Conservation (phyloP, 2,888 invertebrate species). For the Stramonita haemastoma region DNA sequence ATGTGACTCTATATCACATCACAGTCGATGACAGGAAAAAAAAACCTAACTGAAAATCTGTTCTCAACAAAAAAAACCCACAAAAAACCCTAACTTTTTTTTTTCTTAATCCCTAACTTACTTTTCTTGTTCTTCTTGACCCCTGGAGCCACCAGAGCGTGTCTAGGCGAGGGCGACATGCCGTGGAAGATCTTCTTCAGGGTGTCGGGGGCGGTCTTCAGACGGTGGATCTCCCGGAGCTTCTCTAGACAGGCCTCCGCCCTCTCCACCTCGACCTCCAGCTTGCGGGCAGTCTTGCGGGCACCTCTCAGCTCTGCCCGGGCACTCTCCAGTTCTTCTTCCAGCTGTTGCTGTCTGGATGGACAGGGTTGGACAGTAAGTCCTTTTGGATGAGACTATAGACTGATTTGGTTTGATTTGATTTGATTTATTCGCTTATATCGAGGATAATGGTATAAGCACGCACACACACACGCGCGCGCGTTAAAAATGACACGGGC, state of each 20-base stretch:
- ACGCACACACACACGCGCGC: no score
- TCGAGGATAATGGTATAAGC: no score
- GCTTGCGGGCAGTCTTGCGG: constrained; percentile 49
- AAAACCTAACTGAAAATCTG: no score
- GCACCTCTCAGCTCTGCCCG: constrained; percentile 52
- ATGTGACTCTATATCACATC: no score
- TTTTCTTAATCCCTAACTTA: background rate
- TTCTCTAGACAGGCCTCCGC: constrained; percentile 60
- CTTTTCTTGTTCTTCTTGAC: constrained; percentile 22
- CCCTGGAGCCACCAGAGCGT: background rate
- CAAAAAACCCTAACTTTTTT: no score
- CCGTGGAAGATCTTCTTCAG: constrained; percentile 72
- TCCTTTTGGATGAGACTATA: no score
- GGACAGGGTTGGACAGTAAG: no score
- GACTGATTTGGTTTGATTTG: no score
- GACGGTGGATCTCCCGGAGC: constrained; percentile 65
- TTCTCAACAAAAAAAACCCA: no score
- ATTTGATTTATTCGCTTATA: no score
- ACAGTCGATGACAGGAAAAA: no score
- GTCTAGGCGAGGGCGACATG: constrained; percentile 61
- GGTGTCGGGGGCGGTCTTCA: constrained; percentile 66
- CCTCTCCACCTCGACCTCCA: constrained; percentile 63
- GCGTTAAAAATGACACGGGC: background rate
- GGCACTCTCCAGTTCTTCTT: constrained; percentile 51
- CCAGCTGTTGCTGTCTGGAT: constrained; percentile 4